Evolutionary conservation across 2,113 vertebrate genomes (phyloP).

Genomic region (Phrynocephalus versicolor): DNA sequence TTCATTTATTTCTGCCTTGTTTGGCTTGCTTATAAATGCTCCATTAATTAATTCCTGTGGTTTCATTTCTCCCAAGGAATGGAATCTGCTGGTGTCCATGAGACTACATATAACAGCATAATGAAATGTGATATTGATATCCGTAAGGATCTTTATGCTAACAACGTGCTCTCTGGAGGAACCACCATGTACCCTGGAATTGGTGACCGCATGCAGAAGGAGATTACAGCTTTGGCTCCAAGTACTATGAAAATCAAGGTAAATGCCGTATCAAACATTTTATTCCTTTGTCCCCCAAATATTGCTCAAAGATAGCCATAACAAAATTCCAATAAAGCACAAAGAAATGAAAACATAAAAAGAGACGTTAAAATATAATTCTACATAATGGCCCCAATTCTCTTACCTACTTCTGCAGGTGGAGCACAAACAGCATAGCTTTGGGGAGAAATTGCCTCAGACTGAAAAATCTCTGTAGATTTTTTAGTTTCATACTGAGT

Average conservation of each 20-base stretch:
- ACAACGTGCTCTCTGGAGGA: slow-evolving; percentile 84
- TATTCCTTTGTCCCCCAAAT: no score
- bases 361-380: no score
- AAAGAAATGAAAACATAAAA: no score
- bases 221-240: slow-evolving; percentile 82
- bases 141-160: slow-evolving; percentile 83
- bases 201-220: slow-evolving; percentile 85
- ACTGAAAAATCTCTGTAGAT: no score
- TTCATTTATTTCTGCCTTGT: neutral
- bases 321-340: neutral
- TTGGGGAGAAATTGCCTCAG: no score
- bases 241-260: slow-evolving; percentile 89
- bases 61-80: slow-evolving; percentile 29
- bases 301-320: neutral
- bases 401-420: no score
- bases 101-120: slow-evolving; percentile 61
- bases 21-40: neutral
- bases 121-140: slow-evolving; percentile 89
- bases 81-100: slow-evolving; percentile 43
- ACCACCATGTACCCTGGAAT: slow-evolving; percentile 84
- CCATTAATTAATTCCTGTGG: neutral
- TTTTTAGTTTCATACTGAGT: no score
- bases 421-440: no score
- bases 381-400: no score
- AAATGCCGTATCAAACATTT: slow-evolving; percentile 70